Percentiles rank a stretch among this genome's conserved stretches.
phyloP scores from a whole-genome alignment of 2,113 vertebrate genomes.

The Hystrix brachyura region DNA sequence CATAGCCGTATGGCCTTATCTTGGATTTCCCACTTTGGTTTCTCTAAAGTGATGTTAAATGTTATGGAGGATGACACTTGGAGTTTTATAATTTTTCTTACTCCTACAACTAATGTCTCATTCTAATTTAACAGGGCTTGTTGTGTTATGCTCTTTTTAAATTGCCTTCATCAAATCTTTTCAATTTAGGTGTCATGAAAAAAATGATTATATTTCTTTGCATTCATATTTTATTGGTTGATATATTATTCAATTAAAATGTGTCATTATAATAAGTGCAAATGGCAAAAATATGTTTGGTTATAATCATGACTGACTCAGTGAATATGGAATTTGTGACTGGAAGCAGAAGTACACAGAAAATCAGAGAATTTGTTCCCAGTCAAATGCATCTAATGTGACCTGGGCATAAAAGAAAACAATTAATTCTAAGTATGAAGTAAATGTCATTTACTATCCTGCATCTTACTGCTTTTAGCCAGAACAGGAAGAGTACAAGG shows the following conservation, averaged over 20 bases:
- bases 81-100: constrained; percentile 20
- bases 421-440: background rate
- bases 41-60: constrained; percentile 1
- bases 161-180: constrained; percentile 71
- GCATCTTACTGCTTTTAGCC: background rate
- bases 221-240: constrained; percentile 66
- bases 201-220: constrained; percentile 62
- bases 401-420: background rate
- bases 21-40: constrained; percentile 17
- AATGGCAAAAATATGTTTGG: constrained; percentile 57
- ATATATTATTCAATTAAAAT: constrained; percentile 75
- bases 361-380: background rate
- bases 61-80: constrained; percentile 34
- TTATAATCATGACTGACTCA: constrained; percentile 47
- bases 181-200: constrained; percentile 71
- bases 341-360: background rate
- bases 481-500: background rate
- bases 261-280: constrained; percentile 57
- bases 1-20: background rate
- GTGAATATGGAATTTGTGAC: background rate
- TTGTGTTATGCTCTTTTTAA: constrained; percentile 65
- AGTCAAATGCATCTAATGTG: background rate
- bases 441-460: background rate
- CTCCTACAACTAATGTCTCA: background rate
- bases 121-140: constrained; percentile 63